Base-by-base conservation (phyloP, 2,113 vertebrate genomes). In the Anthoscopus minutus region DNA sequence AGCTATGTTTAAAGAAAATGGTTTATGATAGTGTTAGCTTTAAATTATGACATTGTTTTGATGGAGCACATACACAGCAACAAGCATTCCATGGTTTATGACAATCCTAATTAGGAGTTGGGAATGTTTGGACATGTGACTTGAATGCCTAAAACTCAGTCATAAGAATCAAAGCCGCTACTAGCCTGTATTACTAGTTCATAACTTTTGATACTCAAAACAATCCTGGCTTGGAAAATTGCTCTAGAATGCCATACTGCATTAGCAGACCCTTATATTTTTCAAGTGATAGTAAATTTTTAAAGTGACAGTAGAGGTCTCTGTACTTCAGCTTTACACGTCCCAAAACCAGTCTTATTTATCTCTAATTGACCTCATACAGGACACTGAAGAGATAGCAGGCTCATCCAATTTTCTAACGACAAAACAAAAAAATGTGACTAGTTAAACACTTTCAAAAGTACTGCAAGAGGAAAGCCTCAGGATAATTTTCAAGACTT, bases 141-240 rank as follows among this genome's bases (percentile, higher is more conserved):
- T 44, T 18, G 23, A 74, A 93, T 64, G 67, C 67, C 77, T 71
- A 67, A 89, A 94, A 86, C 30, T 44, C 35, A 56, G 79, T 83
- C 79, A 45, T 62, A 92, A 78, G 67, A 86, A 95, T 64, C 56
- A 78, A 86, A 90, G 60, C 51, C 50, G 92, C 69, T 91, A 89
- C 85, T 15, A 92, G 60, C 57, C 62, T 51, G 17, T n/a, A 73
- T 54, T 73, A 71, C 54, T 51, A 27, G 23, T 65, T 81, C 23
- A 15, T 22, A 77, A 47, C 22, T 77, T 91, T 33, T 86, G 30
- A 82, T 50, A 44, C 3, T 16, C 53, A 22, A 82, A 50, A 82
- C 73, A 42, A 69, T 15, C 22, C 47, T 40, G 18, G 67, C 33
- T 56, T 74, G 35, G 57, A 69, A 65, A 91, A 15, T 37, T 47